A percentile compares a stretch with the other conserved stretches of the same genome.
phyloP scores from a whole-genome alignment of 1,140 invertebrate species.

The Drosophila kepulauana region DNA sequence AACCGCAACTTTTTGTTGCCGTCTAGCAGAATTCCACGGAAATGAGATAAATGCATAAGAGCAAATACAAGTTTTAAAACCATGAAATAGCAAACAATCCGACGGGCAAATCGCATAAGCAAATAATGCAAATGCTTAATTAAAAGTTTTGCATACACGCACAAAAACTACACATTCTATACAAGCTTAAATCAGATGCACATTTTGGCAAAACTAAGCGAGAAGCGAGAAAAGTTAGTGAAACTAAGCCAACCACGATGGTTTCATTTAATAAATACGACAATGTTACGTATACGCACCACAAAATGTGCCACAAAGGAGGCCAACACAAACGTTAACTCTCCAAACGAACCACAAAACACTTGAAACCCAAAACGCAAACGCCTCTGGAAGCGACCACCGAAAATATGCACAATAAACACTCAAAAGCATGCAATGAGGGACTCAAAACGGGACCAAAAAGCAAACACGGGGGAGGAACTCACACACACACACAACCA shows the following conservation, averaged over 20 bases:
- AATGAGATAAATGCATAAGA: conserved; percentile 23
- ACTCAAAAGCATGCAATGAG: conserved; percentile 43
- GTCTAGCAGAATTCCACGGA: background rate
- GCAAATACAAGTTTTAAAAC: conserved; percentile 46
- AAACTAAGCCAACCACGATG: conserved; percentile 30
- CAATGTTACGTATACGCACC: conserved; percentile 62
- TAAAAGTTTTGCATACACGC: conserved; percentile 53
- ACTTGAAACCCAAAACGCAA: conserved; percentile 60
- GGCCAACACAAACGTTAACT: conserved; percentile 63
- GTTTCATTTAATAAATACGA: conserved; percentile 73
- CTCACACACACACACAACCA: conserved; percentile 23
- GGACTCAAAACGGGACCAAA: background rate
- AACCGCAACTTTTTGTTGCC: background rate
- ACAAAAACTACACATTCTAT: conserved; percentile 22
- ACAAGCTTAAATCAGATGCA: conserved; percentile 25
- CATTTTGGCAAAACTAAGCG: conserved; percentile 38
- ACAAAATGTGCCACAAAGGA: conserved; percentile 60
- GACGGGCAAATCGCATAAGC: conserved; percentile 35
- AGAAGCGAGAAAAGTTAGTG: conserved; percentile 35
- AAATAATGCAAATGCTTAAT: conserved; percentile 55
- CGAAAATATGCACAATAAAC: conserved; percentile 77
- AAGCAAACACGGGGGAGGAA: conserved; percentile 4
- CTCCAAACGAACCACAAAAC: conserved; percentile 69
- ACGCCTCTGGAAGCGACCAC: conserved; percentile 54
- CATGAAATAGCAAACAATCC: conserved; percentile 16